Evolutionary conservation across 2,797 vertebrate genomes (phyloP).

Genomic region (Rhynchonycteris naso): DNA sequence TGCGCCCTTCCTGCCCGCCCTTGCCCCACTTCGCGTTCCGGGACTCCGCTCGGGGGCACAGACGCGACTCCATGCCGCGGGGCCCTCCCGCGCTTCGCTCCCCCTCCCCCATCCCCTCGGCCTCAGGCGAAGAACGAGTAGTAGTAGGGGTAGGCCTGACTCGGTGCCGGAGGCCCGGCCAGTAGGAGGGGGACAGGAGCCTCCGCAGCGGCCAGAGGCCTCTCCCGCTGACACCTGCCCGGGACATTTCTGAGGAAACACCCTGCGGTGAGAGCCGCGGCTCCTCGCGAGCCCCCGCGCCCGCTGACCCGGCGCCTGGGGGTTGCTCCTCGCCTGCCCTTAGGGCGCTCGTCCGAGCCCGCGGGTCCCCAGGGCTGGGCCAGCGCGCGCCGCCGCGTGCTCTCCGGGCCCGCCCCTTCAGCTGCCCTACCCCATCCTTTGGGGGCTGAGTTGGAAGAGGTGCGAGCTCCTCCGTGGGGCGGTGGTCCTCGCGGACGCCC

Average conservation of each 20-base stretch:
- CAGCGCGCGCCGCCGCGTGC: not conserved
- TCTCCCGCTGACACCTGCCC: too few species aligned
- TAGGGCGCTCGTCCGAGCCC: not conserved
- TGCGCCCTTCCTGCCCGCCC: not conserved
- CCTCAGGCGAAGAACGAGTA: not conserved
- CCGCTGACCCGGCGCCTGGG: not conserved
- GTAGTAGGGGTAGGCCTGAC: fast-evolving
- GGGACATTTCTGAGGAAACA: not conserved
- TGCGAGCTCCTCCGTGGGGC: not conserved
- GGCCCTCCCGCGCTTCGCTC: not conserved
- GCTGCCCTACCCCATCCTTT: not conserved
- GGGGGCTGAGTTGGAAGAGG: not conserved
- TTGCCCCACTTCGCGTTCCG: not conserved
- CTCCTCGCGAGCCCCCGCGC: too few species aligned
- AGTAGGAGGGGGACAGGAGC: not conserved
- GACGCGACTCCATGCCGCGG: not conserved
- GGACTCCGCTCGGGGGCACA: not conserved
- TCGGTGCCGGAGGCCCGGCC: not conserved
- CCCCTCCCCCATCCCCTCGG: too few species aligned
- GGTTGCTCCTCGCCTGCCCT: not conserved
- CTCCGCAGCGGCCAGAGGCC: not conserved
- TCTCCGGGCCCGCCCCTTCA: not conserved
- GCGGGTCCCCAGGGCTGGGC: not conserved
- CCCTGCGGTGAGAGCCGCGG: not conserved
- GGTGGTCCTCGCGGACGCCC: not conserved